A percentile compares a stretch with the other conserved stretches of the same genome.
phyloP scores from a whole-genome alignment of 2,888 invertebrate genomes.

The Nymphalis polychloros region DNA sequence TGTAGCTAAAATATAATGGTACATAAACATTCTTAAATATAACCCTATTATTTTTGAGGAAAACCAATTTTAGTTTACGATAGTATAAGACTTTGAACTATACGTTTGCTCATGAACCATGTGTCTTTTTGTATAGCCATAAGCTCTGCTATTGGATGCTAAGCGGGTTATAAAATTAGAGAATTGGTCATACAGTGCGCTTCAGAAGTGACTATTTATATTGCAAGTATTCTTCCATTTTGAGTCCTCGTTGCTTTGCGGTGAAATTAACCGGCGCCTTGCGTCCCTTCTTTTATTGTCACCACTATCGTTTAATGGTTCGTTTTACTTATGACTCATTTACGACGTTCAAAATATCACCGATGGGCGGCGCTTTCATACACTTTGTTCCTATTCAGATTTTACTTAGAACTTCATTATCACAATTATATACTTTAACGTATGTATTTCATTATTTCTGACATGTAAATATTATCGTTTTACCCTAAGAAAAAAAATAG shows the following conservation, averaged over 20 bases:
- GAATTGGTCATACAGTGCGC: conserved; percentile 69
- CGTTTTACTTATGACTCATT: conserved; percentile 73
- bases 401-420: neutral
- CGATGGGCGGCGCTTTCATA: conserved; percentile 38
- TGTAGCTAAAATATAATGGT: neutral
- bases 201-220: conserved; percentile 66
- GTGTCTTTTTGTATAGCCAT: conserved; percentile 28
- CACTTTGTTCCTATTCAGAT: conserved; percentile 27
- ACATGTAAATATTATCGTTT: too few species aligned
- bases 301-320: conserved; percentile 57
- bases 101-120: conserved; percentile 16
- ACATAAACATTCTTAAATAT: neutral
- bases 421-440: too few species aligned
- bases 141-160: conserved; percentile 23
- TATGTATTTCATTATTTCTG: too few species aligned
- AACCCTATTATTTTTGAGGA: conserved; percentile 5
- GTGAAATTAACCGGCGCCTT: conserved; percentile 77
- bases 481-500: too few species aligned
- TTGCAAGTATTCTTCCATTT: conserved; percentile 69
- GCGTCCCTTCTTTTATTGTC: conserved; percentile 64
- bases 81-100: neutral
- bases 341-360: conserved; percentile 60
- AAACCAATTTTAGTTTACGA: conserved; percentile 13
- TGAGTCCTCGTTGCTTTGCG: conserved; percentile 55
- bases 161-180: conserved; percentile 64